Conservation (phyloP, 2,113 vertebrate species). For the Strix uralensis region DNA sequence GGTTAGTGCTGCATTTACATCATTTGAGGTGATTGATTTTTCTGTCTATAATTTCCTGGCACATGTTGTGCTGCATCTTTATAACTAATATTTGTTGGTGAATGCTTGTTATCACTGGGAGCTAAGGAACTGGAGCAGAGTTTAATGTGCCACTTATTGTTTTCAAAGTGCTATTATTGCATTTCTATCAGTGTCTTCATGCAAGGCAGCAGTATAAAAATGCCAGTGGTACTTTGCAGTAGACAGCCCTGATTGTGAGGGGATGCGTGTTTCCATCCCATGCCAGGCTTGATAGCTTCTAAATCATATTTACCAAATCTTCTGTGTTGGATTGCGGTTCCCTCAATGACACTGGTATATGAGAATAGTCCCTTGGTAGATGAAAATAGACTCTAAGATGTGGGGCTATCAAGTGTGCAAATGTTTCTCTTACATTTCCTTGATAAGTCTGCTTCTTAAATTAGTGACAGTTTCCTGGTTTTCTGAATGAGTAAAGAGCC, state of each 20-base stretch:
- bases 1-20: not conserved
- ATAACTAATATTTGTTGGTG: conserved; percentile 30
- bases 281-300: not conserved
- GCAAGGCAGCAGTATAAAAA: fast-evolving
- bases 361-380: not conserved
- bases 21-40: conserved; percentile 15
- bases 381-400: not conserved
- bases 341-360: not conserved
- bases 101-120: not conserved
- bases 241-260: not conserved
- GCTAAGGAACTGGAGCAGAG: conserved; percentile 19
- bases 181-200: not conserved
- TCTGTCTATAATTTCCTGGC: conserved; percentile 11
- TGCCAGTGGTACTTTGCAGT: fast-evolving
- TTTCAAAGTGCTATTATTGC: conserved; percentile 11
- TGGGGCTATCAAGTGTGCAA: not conserved
- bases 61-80: not conserved
- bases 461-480: not conserved
- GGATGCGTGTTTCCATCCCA: not conserved
- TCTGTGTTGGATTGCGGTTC: not conserved
- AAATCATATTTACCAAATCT: not conserved
- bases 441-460: not conserved
- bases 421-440: not conserved
- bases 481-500: not conserved
- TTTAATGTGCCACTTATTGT: conserved; percentile 33